Conservation (phyloP, 1,140 invertebrate genomes). For the Drosophila neocordata region DNA sequence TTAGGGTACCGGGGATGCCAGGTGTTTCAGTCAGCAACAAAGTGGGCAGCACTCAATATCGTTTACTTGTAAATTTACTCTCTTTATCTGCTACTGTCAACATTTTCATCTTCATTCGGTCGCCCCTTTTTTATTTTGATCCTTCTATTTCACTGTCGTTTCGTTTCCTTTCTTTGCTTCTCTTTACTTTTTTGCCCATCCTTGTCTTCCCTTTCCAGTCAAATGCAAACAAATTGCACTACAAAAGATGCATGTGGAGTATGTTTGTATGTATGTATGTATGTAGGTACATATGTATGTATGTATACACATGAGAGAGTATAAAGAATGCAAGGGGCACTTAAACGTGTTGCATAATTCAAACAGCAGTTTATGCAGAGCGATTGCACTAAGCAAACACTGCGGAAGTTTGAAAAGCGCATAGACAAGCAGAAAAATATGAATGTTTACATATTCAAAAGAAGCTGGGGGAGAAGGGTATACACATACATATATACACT, state of each 20-base stretch:
- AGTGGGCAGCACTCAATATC: conserved; percentile 55
- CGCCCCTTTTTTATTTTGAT: not conserved
- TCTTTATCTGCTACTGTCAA: conserved; percentile 55
- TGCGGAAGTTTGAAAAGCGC: conserved; percentile 21
- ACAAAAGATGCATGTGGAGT: conserved; percentile 34
- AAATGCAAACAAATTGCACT: conserved; percentile 43
- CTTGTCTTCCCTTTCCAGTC: not conserved
- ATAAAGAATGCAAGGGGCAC: conserved; percentile 61
- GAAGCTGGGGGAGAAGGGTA: not conserved
- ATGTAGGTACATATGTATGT: conserved; percentile 9
- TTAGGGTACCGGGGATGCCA: conserved; percentile 15
- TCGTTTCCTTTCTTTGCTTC: not conserved
- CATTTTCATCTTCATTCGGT: conserved; percentile 43
- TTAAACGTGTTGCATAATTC: conserved; percentile 76
- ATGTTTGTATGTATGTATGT: not conserved
- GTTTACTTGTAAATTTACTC: conserved; percentile 55
- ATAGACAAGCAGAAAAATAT: conserved; percentile 58
- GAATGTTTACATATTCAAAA: conserved; percentile 52
- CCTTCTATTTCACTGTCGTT: conserved; percentile 3
- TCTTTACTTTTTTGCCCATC: conserved; percentile 11
- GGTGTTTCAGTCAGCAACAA: conserved; percentile 51
- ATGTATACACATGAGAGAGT: conserved; percentile 13
- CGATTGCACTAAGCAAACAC: conserved; percentile 54
- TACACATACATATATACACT: not conserved
- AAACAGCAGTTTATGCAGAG: conserved; percentile 65